Base-by-base conservation (phyloP, 1,140 invertebrate genomes). In the Apolygus lucorum region DNA sequence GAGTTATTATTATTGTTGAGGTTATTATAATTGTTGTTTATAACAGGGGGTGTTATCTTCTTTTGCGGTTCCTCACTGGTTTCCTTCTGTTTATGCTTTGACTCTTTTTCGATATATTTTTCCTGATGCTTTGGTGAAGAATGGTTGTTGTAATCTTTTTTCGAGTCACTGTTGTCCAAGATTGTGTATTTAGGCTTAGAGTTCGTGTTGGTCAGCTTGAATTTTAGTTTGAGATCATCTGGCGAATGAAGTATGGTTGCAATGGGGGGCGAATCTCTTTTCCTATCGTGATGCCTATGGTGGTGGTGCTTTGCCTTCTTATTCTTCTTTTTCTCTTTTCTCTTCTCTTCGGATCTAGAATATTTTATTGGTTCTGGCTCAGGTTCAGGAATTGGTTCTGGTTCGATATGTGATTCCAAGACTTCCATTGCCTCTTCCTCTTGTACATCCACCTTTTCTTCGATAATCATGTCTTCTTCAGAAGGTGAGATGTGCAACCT, bases 231-330 rank as follows among this genome's bases (percentile, higher is more conserved):
- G 28, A 75, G 72, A 59, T 77, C 75, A 8, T 74, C 73, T 2
- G 72, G 68, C 0, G 74, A 74, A n/a, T 75, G 74, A 0, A 77
- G 67, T 11, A 77, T 76, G 22, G 74, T 76, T 1, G 76, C 76
- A 1, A 70, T 65, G 0, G 73, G 74, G 2, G 75, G 74, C 17
- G 73, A 66, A 24, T 72, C 68, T 1, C 70, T 52, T 28, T 69
- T 28, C 28, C 70, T 69, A 24, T 68, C 69, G 52, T 74, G 70
- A 14, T 73, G 68, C 22, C 70, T 67, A 22, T 74, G 73, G 27
- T 76, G 74, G 62, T 76, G 76, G 52, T 76, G 74, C 66, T 75
- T 75, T 2, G 69, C 72, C 52, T 75, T 76, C 21, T 76, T 76
- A 68, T 72, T 75, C 29, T 74, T 76, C 70, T 73, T 73, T 72